phyloP scores from a whole-genome alignment of 1,140 invertebrate species.

The Ruditapes philippinarum region DNA sequence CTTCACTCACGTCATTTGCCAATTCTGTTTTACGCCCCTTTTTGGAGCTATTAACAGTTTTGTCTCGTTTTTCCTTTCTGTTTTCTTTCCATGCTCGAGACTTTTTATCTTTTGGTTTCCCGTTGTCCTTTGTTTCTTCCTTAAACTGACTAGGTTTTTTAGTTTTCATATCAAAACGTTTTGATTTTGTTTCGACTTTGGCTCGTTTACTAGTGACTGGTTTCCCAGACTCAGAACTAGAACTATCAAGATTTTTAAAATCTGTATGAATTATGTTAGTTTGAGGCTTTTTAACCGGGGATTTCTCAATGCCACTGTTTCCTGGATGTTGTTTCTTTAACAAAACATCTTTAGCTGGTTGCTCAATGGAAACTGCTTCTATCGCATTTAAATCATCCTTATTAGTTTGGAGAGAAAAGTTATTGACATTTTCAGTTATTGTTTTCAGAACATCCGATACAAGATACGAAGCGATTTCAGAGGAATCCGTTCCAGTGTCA shows the following conservation, averaged over 20 bases:
- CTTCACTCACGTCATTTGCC: no score
- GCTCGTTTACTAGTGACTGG: neutral
- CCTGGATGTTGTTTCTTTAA: no score
- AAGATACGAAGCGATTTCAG: neutral
- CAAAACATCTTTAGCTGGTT: no score
- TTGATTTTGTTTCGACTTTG: neutral
- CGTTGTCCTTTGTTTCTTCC: neutral
- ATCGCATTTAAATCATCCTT: no score
- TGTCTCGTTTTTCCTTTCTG: conserved; percentile 17
- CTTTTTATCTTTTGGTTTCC: neutral
- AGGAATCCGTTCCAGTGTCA: neutral
- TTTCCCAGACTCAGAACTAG: neutral
- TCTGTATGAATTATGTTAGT: no score
- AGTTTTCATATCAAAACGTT: neutral
- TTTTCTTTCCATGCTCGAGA: neutral
- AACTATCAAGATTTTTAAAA: neutral
- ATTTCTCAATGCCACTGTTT: no score
- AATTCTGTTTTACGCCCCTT: no score
- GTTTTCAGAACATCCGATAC: neutral
- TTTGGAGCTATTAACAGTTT: no score
- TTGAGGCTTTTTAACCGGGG: no score
- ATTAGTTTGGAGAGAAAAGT: neutral
- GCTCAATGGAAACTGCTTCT: no score
- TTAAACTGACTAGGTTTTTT: no score
- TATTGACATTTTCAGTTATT: neutral